Percentiles rank a stretch among this genome's conserved stretches.
These are phyloP conservation scores for Pipistrellus pipistrellus DNA, from an alignment of 2,797 vertebrate genomes.

Conservation along the genomic window DNA sequence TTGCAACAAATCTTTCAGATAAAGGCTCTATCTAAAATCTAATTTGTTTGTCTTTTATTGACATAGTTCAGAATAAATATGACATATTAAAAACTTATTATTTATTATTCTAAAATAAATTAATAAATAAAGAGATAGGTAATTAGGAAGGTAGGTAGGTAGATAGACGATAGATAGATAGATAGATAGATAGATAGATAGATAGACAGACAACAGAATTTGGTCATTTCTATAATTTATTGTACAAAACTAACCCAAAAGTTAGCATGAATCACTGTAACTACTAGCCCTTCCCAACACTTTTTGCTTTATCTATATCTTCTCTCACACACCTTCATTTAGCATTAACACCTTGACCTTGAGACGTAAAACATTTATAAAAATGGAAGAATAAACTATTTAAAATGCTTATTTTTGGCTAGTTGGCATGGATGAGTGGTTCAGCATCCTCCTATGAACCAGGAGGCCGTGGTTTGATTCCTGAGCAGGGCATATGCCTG, in stretches of 20 bases:
- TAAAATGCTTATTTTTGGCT: background rate
- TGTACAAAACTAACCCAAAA: background rate
- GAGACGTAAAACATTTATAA: background rate
- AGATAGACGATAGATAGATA: background rate
- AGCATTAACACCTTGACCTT: background rate
- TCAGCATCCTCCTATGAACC: too few species aligned
- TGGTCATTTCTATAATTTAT: background rate
- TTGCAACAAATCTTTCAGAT: background rate
- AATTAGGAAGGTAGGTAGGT: background rate
- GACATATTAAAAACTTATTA: background rate
- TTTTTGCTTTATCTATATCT: background rate
- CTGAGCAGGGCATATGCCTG: too few species aligned
- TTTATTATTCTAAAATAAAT: background rate
- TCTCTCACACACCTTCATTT: background rate
- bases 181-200: background rate
- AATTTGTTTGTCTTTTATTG: background rate
- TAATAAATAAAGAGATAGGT: background rate
- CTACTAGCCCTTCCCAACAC: background rate
- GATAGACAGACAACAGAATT: background rate
- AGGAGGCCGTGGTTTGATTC: too few species aligned
- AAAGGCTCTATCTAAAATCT: background rate
- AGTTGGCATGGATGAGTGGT: too few species aligned
- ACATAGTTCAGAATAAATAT: background rate
- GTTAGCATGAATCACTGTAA: background rate
- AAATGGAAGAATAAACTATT: background rate